These are phyloP conservation scores for Eilema sororculum DNA, from an alignment of 2,888 invertebrate genomes.

Conservation along the genomic window DNA sequence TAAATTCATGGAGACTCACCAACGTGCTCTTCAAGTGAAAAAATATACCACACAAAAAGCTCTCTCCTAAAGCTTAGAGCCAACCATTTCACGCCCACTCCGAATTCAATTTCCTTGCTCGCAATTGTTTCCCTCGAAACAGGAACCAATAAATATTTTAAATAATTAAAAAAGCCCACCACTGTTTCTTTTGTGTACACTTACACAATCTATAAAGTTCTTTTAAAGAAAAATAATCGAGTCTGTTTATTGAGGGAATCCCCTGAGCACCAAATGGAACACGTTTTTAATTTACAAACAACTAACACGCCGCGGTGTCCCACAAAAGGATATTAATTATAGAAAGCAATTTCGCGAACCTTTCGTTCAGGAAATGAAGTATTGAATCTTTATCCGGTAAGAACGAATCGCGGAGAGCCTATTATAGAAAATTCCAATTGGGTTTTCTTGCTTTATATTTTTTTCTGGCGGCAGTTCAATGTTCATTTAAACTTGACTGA, in stretches of 20 bases:
- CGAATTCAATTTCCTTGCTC: slow-evolving; percentile 41
- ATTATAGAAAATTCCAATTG: slow-evolving; percentile 53
- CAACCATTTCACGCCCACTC: slow-evolving; percentile 27
- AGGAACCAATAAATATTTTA: slow-evolving; percentile 45
- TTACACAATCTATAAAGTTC: slow-evolving; percentile 45
- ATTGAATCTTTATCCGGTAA: slow-evolving; percentile 55
- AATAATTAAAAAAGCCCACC: slow-evolving; percentile 45
- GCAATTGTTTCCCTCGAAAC: slow-evolving; percentile 34
- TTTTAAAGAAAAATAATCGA: slow-evolving; percentile 49
- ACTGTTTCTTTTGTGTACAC: slow-evolving; percentile 26
- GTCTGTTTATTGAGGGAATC: slow-evolving; percentile 54
- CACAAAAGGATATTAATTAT: slow-evolving; percentile 58
- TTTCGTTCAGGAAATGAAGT: slow-evolving; percentile 51
- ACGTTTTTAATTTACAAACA: slow-evolving; percentile 69
- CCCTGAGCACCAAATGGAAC: slow-evolving; percentile 47
- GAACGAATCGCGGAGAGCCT: slow-evolving; percentile 57
- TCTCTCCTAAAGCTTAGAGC: slow-evolving; percentile 13
- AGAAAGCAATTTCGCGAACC: slow-evolving; percentile 42
- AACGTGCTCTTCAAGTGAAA: slow-evolving; percentile 13
- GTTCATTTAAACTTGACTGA: slow-evolving; percentile 37
- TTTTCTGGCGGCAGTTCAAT: slow-evolving; percentile 30
- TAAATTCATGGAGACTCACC: not conserved
- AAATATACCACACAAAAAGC: slow-evolving; percentile 17
- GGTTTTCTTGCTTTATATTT: slow-evolving; percentile 32
- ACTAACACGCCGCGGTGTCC: slow-evolving; percentile 45